Base-by-base conservation (phyloP, 2,113 vertebrate genomes). In the Bubalus kerabau region DNA sequence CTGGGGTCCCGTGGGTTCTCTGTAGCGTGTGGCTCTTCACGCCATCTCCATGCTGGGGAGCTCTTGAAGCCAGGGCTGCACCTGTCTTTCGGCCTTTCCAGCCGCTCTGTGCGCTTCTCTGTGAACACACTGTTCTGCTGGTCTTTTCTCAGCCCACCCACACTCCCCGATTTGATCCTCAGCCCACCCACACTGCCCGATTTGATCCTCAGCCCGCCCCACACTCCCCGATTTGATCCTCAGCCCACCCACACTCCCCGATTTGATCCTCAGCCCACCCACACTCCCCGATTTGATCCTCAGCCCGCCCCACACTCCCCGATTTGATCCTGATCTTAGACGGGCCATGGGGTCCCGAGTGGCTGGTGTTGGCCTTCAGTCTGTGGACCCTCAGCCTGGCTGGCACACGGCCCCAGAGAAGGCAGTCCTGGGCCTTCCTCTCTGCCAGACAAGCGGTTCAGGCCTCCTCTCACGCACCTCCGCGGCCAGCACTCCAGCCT, bases 31-130 rank as follows among this genome's bases (percentile, higher is more conserved):
- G 9, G 30, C 48, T 5, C 78, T 54, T 24, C 32, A 1, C 2
- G 5, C 46, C 28, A 0, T 3, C 78, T 7, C 30, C 3, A 0
- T 1, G 30, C 6, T 3, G 13, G 64, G 16, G 32, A 17, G 57
- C 10, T 2, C 87, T 4, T 74, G 5, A 5, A 6, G 7, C 28
- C 21, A 2, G 10, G 32, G 54, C 8, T 6, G 15, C 11, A 1
- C 15, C 15, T 6, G 28, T 2, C 0, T 0, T 13, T 15, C 30
- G 7, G 5, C 7, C 0, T 6, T 1, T 1, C 26, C 50, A 6
- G 0, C 2, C 0, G 3, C 15, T 13, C 2, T 1, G 5, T 2
- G 7, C 16, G 1, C 6, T 8, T 12, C 4, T 0, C 14, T 3
- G 10, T 30, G 2, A 7, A 23, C 0, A 2, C 3, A 1, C n/a